Conservation (phyloP, 1,140 invertebrate genomes). For the Copidosoma floridanum region DNA sequence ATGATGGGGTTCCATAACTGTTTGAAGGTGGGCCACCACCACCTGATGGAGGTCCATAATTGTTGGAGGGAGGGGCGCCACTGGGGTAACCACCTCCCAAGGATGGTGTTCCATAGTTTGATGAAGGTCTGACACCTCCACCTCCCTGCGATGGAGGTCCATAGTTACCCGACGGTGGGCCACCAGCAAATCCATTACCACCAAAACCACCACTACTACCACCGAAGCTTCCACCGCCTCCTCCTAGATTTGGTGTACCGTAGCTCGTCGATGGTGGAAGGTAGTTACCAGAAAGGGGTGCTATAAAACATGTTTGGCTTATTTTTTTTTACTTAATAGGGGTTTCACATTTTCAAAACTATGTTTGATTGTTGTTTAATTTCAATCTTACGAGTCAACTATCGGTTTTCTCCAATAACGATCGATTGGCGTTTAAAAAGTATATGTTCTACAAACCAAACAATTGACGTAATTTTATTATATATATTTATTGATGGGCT, state of each 20-base stretch:
- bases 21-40: conserved; percentile 32
- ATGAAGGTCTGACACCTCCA: conserved; percentile 39
- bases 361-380: no score
- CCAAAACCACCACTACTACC: conserved; percentile 32
- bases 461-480: no score
- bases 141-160: conserved; percentile 53
- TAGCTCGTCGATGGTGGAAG: conserved; percentile 56
- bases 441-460: no score
- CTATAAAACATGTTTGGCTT: conserved; percentile 22
- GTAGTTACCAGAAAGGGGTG: conserved; percentile 46
- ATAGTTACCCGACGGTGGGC: conserved; percentile 40
- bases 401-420: no score
- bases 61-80: conserved; percentile 40
- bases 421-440: no score
- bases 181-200: conserved; percentile 32
- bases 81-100: conserved; percentile 34
- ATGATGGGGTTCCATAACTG: conserved; percentile 55
- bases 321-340: no score
- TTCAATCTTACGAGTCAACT: no score
- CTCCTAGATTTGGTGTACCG: conserved; percentile 56
- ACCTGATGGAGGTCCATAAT: conserved; percentile 39
- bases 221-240: conserved; percentile 36
- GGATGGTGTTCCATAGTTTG: conserved; percentile 41
- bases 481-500: no score
- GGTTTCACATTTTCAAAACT: no score